Percentiles rank a stretch among this genome's conserved stretches.
Evolutionary conservation across 2,113 vertebrate species (phyloP).

Genomic region (Chinchilla lanigera): DNA sequence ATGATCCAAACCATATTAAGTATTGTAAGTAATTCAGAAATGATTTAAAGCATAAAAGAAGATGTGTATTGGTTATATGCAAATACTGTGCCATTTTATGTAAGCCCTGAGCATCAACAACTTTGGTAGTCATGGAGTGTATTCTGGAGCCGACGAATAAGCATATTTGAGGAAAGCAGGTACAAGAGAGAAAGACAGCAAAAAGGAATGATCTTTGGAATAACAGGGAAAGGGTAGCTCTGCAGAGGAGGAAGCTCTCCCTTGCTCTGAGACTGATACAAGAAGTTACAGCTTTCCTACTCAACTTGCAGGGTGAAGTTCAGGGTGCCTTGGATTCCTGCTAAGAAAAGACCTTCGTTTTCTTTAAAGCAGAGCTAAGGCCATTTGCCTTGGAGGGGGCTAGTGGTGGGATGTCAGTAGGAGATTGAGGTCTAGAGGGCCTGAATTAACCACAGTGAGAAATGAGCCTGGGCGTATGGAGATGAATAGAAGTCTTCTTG

Average conservation of each 20-base stretch:
- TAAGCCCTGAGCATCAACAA: neutral
- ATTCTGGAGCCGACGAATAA: neutral
- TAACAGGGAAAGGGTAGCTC: neutral
- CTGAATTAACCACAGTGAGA: conserved; percentile 61
- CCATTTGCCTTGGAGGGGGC: neutral
- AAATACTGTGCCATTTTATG: neutral
- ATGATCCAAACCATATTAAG: neutral
- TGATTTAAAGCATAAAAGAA: neutral
- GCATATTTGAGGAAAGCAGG: neutral
- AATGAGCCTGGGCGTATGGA: neutral
- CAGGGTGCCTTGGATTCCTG: neutral
- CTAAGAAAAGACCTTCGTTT: conserved; percentile 23
- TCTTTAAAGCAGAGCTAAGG: neutral
- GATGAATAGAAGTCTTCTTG: conserved; percentile 71
- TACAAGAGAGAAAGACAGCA: neutral
- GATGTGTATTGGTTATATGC: neutral
- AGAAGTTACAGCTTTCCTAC: neutral
- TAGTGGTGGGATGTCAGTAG: neutral
- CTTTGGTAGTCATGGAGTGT: neutral
- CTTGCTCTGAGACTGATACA: neutral
- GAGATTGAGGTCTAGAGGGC: neutral
- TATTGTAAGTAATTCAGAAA: neutral
- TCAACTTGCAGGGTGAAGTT: neutral
- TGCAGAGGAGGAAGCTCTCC: neutral
- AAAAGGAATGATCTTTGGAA: neutral